Base-by-base conservation (phyloP, 1,140 invertebrate species). In the Diorhabda sublineata region DNA sequence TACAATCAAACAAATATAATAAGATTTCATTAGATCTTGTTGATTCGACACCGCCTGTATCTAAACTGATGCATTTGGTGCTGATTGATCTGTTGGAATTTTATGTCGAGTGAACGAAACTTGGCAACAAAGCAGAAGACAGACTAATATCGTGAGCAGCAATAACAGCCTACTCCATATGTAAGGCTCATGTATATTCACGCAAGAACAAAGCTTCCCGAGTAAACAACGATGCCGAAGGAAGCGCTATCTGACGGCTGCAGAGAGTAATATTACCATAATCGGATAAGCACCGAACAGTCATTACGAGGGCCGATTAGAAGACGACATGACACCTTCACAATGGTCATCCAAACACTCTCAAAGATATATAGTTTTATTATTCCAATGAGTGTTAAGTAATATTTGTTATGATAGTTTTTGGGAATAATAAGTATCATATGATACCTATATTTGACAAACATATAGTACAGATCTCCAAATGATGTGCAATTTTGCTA, bases 131-230 rank as follows among this genome's bases (percentile, higher is more conserved):
- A 8, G 56, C 58, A 8, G 52, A 26, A 58, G 67, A 66, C 71
- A 65, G 69, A 73, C 74, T 74, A 73, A 70, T 68, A 62, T 63
- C 59, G 26, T 43, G 45, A 67, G 69, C 71, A 73, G 73, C 76
- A 78, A 78, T 78, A 78, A 78, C 77, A 77, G 73, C 77, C 76
- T 79, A 73, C 70, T 78, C 78, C 79, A 80, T 80, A 80, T 80
- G 78, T 80, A 80, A 79, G 74, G 77, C 78, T 80, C 79, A 79
- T 80, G 79, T 80, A 78, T 80, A 80, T 80, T 80, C 79, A 80
- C 74, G 69, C 71, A 65, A 58, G 71, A 76, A 75, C 75, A 77
- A 80, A 79, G 75, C 76, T 69, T 69, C 73, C 26, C 71, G 70
- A 76, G 79, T 79, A 80, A 80, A 80, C 77, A 80, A 79, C 70